phyloP scores from a whole-genome alignment of 2,888 invertebrate species.

The Portevinia maculata region DNA sequence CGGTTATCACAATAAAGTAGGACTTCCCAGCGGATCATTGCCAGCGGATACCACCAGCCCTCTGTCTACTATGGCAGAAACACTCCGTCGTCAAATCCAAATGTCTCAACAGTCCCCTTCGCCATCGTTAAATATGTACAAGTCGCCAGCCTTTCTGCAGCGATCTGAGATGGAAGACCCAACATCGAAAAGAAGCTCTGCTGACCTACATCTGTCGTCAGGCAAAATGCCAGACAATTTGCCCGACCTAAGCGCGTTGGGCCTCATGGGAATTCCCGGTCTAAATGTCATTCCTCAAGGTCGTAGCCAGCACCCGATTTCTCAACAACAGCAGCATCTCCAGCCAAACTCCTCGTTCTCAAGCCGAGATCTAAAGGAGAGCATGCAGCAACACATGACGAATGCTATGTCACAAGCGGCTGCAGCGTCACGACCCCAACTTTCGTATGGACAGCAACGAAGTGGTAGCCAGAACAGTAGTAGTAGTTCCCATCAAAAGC shows the following conservation, averaged over 20 bases:
- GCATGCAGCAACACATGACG: slow-evolving; percentile 68
- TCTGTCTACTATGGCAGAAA: slow-evolving; percentile 81
- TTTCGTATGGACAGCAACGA: slow-evolving; percentile 58
- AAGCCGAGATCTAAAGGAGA: slow-evolving; percentile 62
- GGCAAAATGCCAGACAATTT: slow-evolving; percentile 79
- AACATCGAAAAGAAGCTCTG: slow-evolving; percentile 79
- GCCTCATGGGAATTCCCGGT: slow-evolving; percentile 80
- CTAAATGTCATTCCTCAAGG: slow-evolving; percentile 80
- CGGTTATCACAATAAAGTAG: slow-evolving; percentile 78
- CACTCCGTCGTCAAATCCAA: slow-evolving; percentile 80
- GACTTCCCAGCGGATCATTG: slow-evolving; percentile 74
- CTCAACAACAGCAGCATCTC: slow-evolving; percentile 57
- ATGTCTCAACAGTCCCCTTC: slow-evolving; percentile 80
- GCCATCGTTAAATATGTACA: slow-evolving; percentile 81
- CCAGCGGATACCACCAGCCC: slow-evolving; percentile 79
- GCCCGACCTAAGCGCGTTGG: slow-evolving; percentile 80
- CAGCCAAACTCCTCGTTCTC: slow-evolving; percentile 62
- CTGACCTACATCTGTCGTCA: slow-evolving; percentile 77
- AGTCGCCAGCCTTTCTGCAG: slow-evolving; percentile 81
- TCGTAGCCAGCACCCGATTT: slow-evolving; percentile 64
- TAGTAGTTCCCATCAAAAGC: slow-evolving; percentile 54
- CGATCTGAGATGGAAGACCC: slow-evolving; percentile 81
- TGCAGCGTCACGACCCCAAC: slow-evolving; percentile 56
- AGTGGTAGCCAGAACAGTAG: slow-evolving; percentile 61
- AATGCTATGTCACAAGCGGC: slow-evolving; percentile 69